Conservation (phyloP, 37 sponge, comb jelly and placozoan genomes). For the Beroe ovata region DNA sequence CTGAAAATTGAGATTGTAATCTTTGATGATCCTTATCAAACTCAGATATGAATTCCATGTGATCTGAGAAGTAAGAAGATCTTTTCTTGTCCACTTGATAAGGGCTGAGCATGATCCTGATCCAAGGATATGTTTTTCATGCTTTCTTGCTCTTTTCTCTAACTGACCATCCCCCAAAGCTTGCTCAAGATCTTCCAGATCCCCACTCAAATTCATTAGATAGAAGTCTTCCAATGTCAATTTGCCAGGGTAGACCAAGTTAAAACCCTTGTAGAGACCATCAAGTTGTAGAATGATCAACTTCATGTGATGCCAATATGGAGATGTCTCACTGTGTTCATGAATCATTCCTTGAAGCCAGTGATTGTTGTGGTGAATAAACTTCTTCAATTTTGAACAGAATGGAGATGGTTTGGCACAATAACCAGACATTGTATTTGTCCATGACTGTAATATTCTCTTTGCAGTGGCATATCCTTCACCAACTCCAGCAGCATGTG, state of each 20-base stretch:
- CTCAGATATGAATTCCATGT: constrained; percentile 81
- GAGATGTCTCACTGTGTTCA: background rate
- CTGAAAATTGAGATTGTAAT: constrained; percentile 73
- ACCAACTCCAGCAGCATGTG: constrained; percentile 79
- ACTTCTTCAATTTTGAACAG: background rate
- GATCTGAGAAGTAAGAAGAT: constrained; percentile 85
- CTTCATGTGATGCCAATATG: constrained; percentile 19
- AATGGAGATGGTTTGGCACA: background rate
- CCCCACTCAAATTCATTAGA: constrained; percentile 76
- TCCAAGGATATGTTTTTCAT: constrained; percentile 67
- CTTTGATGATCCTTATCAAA: constrained; percentile 87
- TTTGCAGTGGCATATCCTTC: constrained; percentile 82
- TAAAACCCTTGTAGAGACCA: constrained; percentile 54
- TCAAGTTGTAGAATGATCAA: background rate
- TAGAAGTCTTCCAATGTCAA: constrained; percentile 35
- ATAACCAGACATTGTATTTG: constrained; percentile 26
- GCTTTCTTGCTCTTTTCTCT: constrained; percentile 29
- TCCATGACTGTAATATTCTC: constrained; percentile 71
- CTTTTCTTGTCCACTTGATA: constrained; percentile 78
- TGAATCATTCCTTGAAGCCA: constrained; percentile 1
- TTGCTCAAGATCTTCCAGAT: constrained; percentile 81
- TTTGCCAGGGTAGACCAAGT: constrained; percentile 15
- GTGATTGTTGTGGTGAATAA: background rate
- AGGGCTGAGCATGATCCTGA: constrained; percentile 90
- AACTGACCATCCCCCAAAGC: constrained; percentile 70